Conservation (phyloP, 2,113 vertebrate species). For the Cisticola juncidis region DNA sequence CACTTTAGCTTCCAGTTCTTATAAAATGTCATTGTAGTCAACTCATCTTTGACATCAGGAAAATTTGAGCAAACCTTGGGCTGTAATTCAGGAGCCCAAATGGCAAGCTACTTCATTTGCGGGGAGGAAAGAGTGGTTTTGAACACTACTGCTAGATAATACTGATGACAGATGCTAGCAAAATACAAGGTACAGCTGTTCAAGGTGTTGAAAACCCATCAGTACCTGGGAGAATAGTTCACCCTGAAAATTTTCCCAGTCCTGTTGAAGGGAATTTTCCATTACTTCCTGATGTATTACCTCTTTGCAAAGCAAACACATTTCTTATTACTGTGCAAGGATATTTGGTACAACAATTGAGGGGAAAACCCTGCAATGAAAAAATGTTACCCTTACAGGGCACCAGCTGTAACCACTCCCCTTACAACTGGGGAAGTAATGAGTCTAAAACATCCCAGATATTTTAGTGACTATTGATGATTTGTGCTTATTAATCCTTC, state of each 20-base stretch:
- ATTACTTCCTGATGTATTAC: neutral
- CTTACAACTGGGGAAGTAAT: neutral
- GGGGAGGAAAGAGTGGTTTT: neutral
- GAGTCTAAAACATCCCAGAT: neutral
- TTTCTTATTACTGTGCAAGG: neutral
- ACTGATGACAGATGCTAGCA: neutral
- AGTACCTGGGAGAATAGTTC: neutral
- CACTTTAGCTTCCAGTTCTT: neutral
- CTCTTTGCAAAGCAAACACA: neutral
- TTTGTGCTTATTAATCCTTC: neutral
- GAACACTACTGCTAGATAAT: neutral
- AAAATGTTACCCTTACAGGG: neutral
- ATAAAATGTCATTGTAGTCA: neutral
- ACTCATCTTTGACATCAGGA: neutral
- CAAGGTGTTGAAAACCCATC: neutral
- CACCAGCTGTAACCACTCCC: neutral
- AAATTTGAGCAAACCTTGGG: neutral
- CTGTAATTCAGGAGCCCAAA: neutral
- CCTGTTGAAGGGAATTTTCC: neutral
- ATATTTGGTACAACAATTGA: neutral
- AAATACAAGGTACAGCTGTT: neutral
- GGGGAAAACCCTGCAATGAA: neutral
- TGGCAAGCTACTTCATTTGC: neutral
- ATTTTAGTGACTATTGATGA: neutral
- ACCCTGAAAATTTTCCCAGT: neutral